Base-by-base conservation (phyloP, 2,888 invertebrate genomes). In the Leptothorax acervorum region DNA sequence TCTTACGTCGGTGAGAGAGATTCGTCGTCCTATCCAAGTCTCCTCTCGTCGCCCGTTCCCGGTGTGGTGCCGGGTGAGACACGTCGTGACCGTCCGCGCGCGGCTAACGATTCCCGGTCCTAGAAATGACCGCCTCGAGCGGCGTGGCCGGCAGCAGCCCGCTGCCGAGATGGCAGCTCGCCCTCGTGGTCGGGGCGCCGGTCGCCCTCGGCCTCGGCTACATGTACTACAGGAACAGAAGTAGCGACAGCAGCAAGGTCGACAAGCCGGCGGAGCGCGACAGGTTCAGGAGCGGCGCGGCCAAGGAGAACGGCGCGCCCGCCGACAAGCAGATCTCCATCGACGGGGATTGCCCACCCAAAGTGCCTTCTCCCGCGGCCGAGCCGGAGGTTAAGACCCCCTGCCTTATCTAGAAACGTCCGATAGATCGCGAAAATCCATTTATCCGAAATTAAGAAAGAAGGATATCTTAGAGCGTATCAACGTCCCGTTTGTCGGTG, bases 121-220 rank as follows among this genome's bases (percentile, higher is more conserved):
- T 39, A 45, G 68, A 31, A 45, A 94, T 94, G 94, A 86, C 93
- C 73, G 91, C 91, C 55, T 86, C 89, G 85, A 91, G 91, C 85
- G 91, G 92, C 76, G 63, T 75, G 31, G 75, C 62, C 8, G 35
- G 65, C 83, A 91, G 96, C 93, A 95, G 96, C 94, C 96, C 96
- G 76, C 95, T 97, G 95, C 96, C 97, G 90, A 98, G 97, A 96
- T 98, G 98, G 98, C 98, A 98, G 96, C 95, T 98, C 92, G 98
- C 98, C 86, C 95, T 98, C 87, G 96, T 97, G 85, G 96, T 98
- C 88, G 98, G 98, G 91, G 97, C 98, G 88, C 98, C 98, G 92
- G 96, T 98, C 90, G 98, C 97, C 85, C 96, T 98, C 82, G 98
- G 98, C 83, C 95, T 98, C 93, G 98, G 98, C 93, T 96, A 97